Conservation (phyloP, 2,797 vertebrate genomes). For the Sebastes matsubarae region DNA sequence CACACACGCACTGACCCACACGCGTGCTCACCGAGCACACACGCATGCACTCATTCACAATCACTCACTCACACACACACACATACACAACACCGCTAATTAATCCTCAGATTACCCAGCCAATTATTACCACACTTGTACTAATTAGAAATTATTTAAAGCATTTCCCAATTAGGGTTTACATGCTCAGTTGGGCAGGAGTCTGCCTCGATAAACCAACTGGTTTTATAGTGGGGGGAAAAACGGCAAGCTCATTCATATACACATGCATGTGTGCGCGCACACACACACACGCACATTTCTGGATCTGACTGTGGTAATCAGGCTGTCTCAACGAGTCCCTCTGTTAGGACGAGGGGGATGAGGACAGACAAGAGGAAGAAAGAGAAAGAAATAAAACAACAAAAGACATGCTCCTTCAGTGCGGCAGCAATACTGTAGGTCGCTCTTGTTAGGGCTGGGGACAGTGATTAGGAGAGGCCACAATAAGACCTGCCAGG, state of each 20-base stretch:
- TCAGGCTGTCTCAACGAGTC: constrained; percentile 74
- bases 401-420: constrained; percentile 80
- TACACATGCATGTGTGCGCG: constrained; percentile 17
- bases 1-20: constrained; percentile 45
- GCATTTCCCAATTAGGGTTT: constrained; percentile 91
- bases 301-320: constrained; percentile 70
- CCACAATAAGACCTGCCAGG: constrained; percentile 98
- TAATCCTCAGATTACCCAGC: constrained; percentile 90
- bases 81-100: constrained; percentile 87
- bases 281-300: constrained; percentile 16
- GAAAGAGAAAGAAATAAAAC: constrained; percentile 79
- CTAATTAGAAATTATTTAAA: constrained; percentile 96
- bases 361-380: constrained; percentile 67
- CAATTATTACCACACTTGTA: constrained; percentile 93
- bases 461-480: constrained; percentile 97
- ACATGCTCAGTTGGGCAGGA: constrained; percentile 84
- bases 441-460: constrained; percentile 84
- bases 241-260: constrained; percentile 40
- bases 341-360: constrained; percentile 66
- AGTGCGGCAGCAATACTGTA: constrained; percentile 76
- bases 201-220: constrained; percentile 88
- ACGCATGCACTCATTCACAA: constrained; percentile 64
- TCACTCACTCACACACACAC: constrained; percentile 58
- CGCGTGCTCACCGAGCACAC: constrained; percentile 41
- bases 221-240: constrained; percentile 68